Percentiles rank a stretch among this genome's conserved stretches.
Conservation (phyloP, 2,113 vertebrate genomes). For the Ailurus styani region DNA sequence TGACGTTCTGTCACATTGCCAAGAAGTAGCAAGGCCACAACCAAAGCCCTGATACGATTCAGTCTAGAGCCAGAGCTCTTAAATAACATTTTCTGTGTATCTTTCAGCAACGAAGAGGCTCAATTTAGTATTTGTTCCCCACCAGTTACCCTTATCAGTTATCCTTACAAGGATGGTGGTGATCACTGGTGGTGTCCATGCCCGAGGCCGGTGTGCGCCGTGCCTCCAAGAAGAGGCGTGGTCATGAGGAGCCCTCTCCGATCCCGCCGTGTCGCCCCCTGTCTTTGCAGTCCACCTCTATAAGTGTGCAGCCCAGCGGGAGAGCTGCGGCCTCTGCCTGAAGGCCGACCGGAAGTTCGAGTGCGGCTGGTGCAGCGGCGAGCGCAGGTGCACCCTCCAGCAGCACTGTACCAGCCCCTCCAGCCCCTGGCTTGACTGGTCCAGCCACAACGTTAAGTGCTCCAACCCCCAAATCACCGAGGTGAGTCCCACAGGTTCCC, state of each 20-base stretch:
- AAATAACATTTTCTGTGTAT: not conserved
- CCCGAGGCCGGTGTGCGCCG: not conserved
- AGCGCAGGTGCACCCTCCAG: slow-evolving; percentile 89
- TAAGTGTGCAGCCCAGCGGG: slow-evolving; percentile 95
- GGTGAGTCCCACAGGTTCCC: slow-evolving; percentile 79
- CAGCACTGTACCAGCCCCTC: slow-evolving; percentile 86
- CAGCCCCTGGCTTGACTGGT: slow-evolving; percentile 94
- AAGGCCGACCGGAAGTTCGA: slow-evolving; percentile 95
- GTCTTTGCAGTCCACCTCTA: slow-evolving; percentile 92
- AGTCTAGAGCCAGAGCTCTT: not conserved
- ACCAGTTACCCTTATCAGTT: not conserved
- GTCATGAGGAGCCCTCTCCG: not conserved
- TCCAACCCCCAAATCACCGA: slow-evolving; percentile 97
- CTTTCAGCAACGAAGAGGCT: not conserved
- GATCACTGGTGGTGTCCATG: not conserved
- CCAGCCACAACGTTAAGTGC: slow-evolving; percentile 93
- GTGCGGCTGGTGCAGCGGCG: slow-evolving; percentile 95
- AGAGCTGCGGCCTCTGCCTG: slow-evolving; percentile 97
- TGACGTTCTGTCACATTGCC: not conserved
- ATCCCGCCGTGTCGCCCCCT: not conserved
- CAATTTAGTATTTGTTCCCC: not conserved
- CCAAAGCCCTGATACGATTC: not conserved
- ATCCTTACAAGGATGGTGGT: not conserved
- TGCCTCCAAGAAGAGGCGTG: not conserved
- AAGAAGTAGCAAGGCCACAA: not conserved